These are phyloP conservation scores for Brachystomella parvula DNA, from an alignment of 1,140 invertebrate species.

Conservation along the genomic window DNA sequence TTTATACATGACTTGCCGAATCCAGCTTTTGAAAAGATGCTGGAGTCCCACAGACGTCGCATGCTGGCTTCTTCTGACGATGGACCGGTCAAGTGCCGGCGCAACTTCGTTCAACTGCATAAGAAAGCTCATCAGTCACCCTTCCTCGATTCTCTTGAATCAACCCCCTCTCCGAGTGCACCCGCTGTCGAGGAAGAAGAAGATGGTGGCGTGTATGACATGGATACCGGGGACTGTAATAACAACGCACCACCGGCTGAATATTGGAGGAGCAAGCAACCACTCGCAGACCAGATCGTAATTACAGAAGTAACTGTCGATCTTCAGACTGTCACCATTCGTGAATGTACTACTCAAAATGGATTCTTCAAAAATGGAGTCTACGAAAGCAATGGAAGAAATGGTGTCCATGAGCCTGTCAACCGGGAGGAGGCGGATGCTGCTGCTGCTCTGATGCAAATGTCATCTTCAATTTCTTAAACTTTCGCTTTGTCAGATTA, in stretches of 20 bases:
- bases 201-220: not conserved
- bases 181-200: not conserved
- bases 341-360: slow-evolving; percentile 85
- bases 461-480: not conserved
- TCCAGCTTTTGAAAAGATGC: not conserved
- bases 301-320: slow-evolving; percentile 93
- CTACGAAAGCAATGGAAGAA: not conserved
- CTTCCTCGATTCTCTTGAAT: not conserved
- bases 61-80: not conserved
- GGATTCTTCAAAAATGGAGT: slow-evolving; percentile 68
- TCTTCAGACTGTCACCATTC: slow-evolving; percentile 82
- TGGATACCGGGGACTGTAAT: slow-evolving; percentile 19
- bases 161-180: not conserved
- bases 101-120: too few relatives aligned
- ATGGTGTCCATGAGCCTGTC: too few relatives aligned
- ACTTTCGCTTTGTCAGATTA: too few relatives aligned
- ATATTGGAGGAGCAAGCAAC: slow-evolving; percentile 76
- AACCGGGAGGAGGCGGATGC: not conserved
- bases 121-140: too few relatives aligned
- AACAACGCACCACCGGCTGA: slow-evolving; percentile 59
- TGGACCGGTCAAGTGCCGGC: not conserved
- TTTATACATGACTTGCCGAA: not conserved
- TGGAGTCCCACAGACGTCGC: not conserved
- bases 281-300: slow-evolving; percentile 81
- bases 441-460: not conserved